Evolutionary conservation across 2,888 invertebrate species (phyloP).

Genomic region (Bruchidius siliquastri): DNA sequence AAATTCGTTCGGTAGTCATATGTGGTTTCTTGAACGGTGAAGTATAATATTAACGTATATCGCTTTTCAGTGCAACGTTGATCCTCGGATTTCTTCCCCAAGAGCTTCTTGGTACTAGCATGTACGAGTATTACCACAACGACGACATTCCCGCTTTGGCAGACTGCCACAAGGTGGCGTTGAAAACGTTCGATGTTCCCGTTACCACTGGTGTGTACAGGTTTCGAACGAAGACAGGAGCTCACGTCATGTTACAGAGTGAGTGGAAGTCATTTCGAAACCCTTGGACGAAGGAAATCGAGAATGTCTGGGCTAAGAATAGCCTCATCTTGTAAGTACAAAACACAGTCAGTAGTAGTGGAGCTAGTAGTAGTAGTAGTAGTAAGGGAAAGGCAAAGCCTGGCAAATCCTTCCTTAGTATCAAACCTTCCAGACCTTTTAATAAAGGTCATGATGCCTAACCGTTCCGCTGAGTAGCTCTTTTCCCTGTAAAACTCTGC

Average conservation of each 20-base stretch:
- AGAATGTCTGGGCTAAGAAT: conserved; percentile 85
- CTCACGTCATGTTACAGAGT: conserved; percentile 69
- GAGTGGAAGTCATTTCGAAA: conserved; percentile 87
- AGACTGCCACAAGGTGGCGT: conserved; percentile 75
- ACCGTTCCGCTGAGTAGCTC: no score
- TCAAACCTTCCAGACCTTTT: no score
- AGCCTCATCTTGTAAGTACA: conserved; percentile 62
- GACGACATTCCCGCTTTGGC: conserved; percentile 76
- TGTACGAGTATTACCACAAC: conserved; percentile 87
- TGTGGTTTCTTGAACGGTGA: no score
- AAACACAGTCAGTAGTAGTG: no score
- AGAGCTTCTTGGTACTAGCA: conserved; percentile 85
- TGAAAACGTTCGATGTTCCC: conserved; percentile 57
- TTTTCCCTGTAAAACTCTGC: no score
- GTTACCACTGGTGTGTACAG: conserved; percentile 69
- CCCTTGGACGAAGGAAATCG: conserved; percentile 94
- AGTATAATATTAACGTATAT: no score
- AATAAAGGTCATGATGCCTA: no score
- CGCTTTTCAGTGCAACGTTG: conserved; percentile 55
- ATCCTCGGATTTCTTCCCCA: conserved; percentile 89
- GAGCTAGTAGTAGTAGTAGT: no score
- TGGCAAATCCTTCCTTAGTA: no score
- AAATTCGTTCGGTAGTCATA: no score
- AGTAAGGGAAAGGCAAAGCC: no score
- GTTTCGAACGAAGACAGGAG: conserved; percentile 75